Base-by-base conservation (phyloP, 2,797 vertebrate species). In the Schizopygopsis pylzovi region DNA sequence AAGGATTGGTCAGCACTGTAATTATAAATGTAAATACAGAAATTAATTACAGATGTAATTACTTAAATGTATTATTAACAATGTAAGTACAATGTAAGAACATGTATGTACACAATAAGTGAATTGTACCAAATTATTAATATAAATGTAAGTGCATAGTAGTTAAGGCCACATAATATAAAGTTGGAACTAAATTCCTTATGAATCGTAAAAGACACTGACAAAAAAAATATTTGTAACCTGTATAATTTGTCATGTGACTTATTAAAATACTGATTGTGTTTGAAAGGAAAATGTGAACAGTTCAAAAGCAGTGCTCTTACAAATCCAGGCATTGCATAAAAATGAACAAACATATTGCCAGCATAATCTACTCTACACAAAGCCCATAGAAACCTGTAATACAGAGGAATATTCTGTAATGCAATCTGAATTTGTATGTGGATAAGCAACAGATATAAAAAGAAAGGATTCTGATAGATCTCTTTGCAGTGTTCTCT, bases 401-500 rank as follows among this genome's bases (percentile, higher is more conserved):
- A 15, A 52, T 47, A 68, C 5, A 13, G 12, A 52, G 20, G 47
- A 5, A 43, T 45, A 79, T 33, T n/a, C 83, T 77, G 47, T 84
- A 70, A 83, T 52, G 6, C 70, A 63, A 67, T 65, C 73, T 78
- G 12, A 78, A 43, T 49, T 22, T 4, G n/a, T 45, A 59, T 83
- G n/a, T 82, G 7, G 18, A 79, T 61, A 61, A 77, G 75, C 33
- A 47, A 37, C 11, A 1, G 16, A 15, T 41, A 4, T 45, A 12
- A 49, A 49, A 68, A 59, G 20, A 72, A 39, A 52, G 2, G 6
- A 39, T 47, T 59, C 13, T 39, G 56, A 68, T 87, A 78, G 15
- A 84, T 83, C 68, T 84, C 70, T 61, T 68, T 76, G 86, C 45
- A 77, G 56, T 16, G 12, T 67, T 52, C 77, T n/a, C 43, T 75